Evolutionary conservation across 2,113 vertebrate genomes (phyloP), one percentile per base, ranked within the genome.

Genomic region (Theropithecus gelada): DNA sequence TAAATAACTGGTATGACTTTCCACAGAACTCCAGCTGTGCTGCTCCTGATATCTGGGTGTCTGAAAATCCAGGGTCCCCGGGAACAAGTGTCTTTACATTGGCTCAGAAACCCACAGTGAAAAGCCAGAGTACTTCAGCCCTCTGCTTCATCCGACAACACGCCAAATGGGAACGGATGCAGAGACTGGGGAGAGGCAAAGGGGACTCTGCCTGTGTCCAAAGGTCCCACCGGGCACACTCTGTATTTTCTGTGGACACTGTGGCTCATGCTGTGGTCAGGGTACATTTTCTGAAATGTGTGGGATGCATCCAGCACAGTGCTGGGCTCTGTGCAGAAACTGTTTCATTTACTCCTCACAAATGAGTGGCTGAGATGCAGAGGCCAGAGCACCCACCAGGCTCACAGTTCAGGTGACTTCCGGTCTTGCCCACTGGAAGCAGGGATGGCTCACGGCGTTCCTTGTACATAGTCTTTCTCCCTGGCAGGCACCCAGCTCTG

Each of bases 231-330:
- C 1, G 43, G 27, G 23, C 35, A 30, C 35, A 9, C n/a, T 6
- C 18, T 8, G 12, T 35, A 14, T 23, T 50, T 16, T 38, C 45
- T 3, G 50, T 20, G 59, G 50, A 50, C 13, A 14, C 23, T 3
- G 0, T 1, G 8, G 73, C 32, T n/a, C 13, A 2, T 3, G 0
- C 43, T 4, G 23, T 8, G 30, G 38, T 6, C 72, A 14, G 23
- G 22, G 1, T 5, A 25, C 35, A 18, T 22, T 30, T 30, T 48
- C 13, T 30, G 8, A 45, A 23, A 11, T 9, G 10, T 7, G 2
- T 5, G 13, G 7, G 38, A 8, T 18, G 11, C 11, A 27, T 45
- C 2, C 0, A 0, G 32, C 23, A 16, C 7, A 27, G 7, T 8
- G 4, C 0, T 0, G 13, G 6, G 55, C 72, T n/a, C 12, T n/a